Evolutionary conservation across 2,888 invertebrate species (phyloP), one percentile per base, ranked within the genome.

Genomic region (Drosophila antonietae): DNA sequence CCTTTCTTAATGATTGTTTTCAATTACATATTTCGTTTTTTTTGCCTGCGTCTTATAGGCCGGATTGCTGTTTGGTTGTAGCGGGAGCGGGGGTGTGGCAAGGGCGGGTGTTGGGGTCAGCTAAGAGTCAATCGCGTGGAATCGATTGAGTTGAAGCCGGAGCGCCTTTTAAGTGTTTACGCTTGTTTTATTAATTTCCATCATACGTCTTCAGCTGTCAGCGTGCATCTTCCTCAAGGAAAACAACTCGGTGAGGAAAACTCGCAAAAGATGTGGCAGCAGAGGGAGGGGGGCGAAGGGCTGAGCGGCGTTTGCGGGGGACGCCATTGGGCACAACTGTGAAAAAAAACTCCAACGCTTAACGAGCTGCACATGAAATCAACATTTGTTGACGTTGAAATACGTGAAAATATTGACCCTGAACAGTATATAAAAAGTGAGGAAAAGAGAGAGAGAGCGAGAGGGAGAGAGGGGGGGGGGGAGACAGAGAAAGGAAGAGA

Each of bases 161-260:
- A 89, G 83, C 88, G 83, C 78, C 90, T 80, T 78, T 84, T 84
- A 90, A 90, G 88, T 90, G 89, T 86, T 89, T 89, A 89, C 86
- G 83, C 84, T 83, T 90, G 90, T 90, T 88, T 91, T 91, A 83
- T 89, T 88, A 90, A 91, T 91, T 89, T 78, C 80, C 83, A 73
- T 81, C 86, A 90, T 91, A 89, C 73, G 83, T 91, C 91, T 89
- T 89, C 59, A 47, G 72, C 89, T 88, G 88, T 89, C 88, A 85
- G 83, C 83, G 53, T 66, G 53, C 62, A 68, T 66, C 70, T 61
- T 47, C 52, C 62, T 57, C 63, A 53, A 53, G 39, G 23, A 35
- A 47, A 60, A 37, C 53, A 35, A 49, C 51, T 51, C 51, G 33
- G 14, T 20, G 37, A 66, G 57, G 37, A 71, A 65, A 60, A 65